Evolutionary conservation across 2,113 vertebrate genomes (phyloP), one percentile per base, ranked within the genome.

Genomic region (Astatoreochromis straeleni): DNA sequence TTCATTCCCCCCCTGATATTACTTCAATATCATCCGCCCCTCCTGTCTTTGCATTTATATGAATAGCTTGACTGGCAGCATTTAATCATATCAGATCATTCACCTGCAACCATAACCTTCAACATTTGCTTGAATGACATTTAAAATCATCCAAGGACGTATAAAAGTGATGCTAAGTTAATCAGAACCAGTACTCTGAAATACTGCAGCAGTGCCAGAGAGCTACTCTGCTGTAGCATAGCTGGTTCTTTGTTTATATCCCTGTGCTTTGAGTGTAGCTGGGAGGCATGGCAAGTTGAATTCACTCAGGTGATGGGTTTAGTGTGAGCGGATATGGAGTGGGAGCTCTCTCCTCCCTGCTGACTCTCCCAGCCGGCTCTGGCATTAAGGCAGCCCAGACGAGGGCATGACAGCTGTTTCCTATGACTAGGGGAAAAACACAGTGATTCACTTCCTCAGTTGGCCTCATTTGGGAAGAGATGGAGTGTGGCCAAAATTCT

Each of bases 401-500:
- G 88, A 92, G 89, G 88, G 87, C 90, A 31, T 87, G 94, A 92
- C 94, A 94, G 94, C 93, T 93, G 94, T 93, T 95, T 93, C 87
- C 88, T 90, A 83, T 91, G 94, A 94, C 91, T 88, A 84, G 87
- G 81, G 86, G 91, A 90, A 91, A 93, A 94, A 91, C 87, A 54
- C 93, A 92, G 87, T 91, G 90, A 94, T 92, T 95, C 90, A 83
- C 90, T 87, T 88, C 83, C 91, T 93, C 83, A 19, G 82, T 83
- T 85, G 90, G 93, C 89, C 93, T 95, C 94, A 93, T 94, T 94
- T 95, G 83, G 92, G 85, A 86, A 81, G 92, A 93, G 90, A 94
- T 94, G 94, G 93, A 95, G 91, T 87, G 93, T 88, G 83, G 90
- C 95, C 95, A 93, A 88, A 84, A 91, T 87, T 68, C 70, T 85